Percentiles rank a stretch among this genome's conserved stretches.
Conservation (phyloP, 2,797 vertebrate genomes). For the Eupleurogrammus muticus region DNA sequence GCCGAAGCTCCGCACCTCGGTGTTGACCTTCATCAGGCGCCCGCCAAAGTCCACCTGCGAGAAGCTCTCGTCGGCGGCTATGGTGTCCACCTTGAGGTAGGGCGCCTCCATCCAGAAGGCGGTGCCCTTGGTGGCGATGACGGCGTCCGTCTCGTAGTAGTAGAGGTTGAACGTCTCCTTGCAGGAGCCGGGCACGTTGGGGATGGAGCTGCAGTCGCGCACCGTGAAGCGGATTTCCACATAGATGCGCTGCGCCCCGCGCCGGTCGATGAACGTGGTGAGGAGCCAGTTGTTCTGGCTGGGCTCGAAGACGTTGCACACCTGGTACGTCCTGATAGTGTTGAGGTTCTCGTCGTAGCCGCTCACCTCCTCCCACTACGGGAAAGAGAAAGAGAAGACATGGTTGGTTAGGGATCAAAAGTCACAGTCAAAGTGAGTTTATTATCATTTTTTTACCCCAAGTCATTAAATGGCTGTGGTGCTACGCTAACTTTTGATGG, state of each 20-base stretch:
- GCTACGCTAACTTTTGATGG: no score
- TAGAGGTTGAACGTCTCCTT: conserved; percentile 99
- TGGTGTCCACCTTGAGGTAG: conserved; percentile 99
- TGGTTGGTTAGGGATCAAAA: conserved; percentile 52
- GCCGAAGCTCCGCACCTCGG: conserved; percentile 96
- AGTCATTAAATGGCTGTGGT: no score
- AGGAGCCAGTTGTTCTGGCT: conserved; percentile 99
- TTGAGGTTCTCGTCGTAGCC: conserved; percentile 99
- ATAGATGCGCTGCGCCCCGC: conserved; percentile 94
- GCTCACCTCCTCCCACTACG: conserved; percentile 98
- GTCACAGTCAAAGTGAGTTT: no score
- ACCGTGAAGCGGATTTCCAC: conserved; percentile 98
- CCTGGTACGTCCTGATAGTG: conserved; percentile 98
- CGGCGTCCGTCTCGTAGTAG: conserved; percentile 96
- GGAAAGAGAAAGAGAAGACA: conserved; percentile 9
- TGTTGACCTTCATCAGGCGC: conserved; percentile 98
- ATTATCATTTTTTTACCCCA: no score
- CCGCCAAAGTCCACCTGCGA: conserved; percentile 98
- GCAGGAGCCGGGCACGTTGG: conserved; percentile 96
- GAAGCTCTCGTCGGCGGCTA: conserved; percentile 98
- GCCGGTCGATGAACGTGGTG: conserved; percentile 95
- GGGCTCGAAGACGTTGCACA: conserved; percentile 97
- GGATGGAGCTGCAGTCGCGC: conserved; percentile 98
- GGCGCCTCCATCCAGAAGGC: conserved; percentile 98
- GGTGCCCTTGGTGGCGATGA: conserved; percentile 95